phyloP scores from a whole-genome alignment of 2,797 vertebrate genomes.

The Esox lucius region DNA sequence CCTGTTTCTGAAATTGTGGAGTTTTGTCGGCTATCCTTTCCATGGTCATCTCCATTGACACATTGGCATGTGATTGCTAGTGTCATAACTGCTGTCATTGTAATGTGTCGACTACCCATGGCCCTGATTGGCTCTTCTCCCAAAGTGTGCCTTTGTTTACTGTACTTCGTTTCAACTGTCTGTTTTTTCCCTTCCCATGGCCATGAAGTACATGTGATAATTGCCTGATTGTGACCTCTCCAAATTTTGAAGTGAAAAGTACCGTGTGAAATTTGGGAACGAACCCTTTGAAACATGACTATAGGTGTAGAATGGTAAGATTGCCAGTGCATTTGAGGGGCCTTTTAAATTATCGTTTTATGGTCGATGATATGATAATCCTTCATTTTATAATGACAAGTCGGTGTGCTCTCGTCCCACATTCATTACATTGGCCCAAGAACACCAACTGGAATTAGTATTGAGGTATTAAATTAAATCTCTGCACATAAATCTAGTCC shows the following conservation, averaged over 20 bases:
- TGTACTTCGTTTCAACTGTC: background rate
- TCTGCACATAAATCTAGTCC: background rate
- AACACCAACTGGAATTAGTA: background rate
- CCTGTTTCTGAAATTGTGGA: too few relatives aligned
- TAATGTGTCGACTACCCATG: background rate
- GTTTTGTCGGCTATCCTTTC: too few relatives aligned
- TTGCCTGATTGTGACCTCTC: conserved; percentile 30
- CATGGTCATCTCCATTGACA: too few relatives aligned
- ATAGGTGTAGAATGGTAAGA: conserved; percentile 2
- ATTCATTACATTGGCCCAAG: conserved; percentile 30
- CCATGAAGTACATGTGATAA: background rate
- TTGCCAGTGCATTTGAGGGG: conserved; percentile 7
- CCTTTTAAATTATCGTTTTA: conserved; percentile 12
- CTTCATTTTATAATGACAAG: conserved; percentile 55
- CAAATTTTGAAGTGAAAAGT: conserved; percentile 14
- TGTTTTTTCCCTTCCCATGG: background rate
- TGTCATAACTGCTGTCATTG: background rate
- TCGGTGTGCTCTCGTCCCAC: conserved; percentile 23
- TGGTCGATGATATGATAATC: conserved; percentile 33
- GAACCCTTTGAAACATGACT: background rate
- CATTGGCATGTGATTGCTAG: too few relatives aligned
- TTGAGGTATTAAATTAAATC: conserved; percentile 18
- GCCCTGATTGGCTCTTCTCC: background rate
- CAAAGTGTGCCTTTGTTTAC: too few relatives aligned
- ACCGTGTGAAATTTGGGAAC: conserved; percentile 3